Evolutionary conservation across 2,113 vertebrate species (phyloP).

Genomic region (Misgurnus mizolepis): DNA sequence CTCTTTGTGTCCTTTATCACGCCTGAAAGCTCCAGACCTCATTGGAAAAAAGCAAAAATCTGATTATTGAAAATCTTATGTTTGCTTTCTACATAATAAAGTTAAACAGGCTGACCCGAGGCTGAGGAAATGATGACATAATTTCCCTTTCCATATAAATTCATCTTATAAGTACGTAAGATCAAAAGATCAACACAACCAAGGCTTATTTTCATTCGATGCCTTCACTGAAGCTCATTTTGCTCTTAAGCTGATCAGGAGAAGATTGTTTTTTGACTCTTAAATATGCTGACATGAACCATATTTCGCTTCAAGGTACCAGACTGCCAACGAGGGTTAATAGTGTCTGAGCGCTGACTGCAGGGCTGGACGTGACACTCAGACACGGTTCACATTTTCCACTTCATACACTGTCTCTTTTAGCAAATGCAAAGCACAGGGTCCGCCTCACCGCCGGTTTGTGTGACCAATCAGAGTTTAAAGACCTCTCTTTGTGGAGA

Average conservation of each 20-base stretch:
- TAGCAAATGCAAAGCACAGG: conserved; percentile 39
- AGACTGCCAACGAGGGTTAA: conserved; percentile 12
- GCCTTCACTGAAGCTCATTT: neutral
- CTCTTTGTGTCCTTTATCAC: too few relatives aligned
- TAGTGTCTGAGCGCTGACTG: conserved; percentile 11
- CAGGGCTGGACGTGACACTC: neutral
- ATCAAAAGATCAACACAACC: neutral
- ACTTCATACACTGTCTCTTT: conserved; percentile 27
- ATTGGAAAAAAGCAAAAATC: too few relatives aligned
- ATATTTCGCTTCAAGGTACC: conserved; percentile 19
- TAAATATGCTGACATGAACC: conserved; percentile 35
- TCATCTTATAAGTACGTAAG: neutral
- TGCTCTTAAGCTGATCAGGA: neutral
- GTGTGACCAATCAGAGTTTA: conserved; percentile 22
- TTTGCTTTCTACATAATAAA: too few relatives aligned
- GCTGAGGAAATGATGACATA: neutral
- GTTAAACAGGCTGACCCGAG: neutral
- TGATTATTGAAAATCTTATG: too few relatives aligned
- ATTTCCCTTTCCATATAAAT: neutral
- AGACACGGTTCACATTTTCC: conserved; percentile 56
- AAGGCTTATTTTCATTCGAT: conserved; percentile 2
- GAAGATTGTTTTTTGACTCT: conserved; percentile 27
- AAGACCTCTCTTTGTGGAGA: conserved; percentile 3
- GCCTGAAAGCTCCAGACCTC: too few relatives aligned
- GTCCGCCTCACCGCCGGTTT: conserved; percentile 52